phyloP scores from a whole-genome alignment of 1,140 invertebrate genomes.

The Metopolophium dirhodum region DNA sequence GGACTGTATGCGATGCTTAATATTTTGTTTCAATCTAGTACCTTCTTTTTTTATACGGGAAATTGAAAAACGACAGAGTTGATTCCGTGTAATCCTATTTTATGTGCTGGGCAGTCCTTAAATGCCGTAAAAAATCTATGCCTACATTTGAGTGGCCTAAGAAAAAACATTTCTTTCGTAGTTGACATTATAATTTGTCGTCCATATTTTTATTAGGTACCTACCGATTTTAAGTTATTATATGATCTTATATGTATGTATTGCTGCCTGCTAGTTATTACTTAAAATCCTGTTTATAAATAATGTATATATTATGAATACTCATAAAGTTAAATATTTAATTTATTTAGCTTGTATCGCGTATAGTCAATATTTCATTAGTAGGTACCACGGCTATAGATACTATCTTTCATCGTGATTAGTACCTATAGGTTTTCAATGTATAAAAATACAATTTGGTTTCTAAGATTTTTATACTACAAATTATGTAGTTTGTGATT shows the following conservation, averaged over 20 bases:
- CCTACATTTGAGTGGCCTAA: not conserved
- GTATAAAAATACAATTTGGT: not conserved
- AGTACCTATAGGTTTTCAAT: not conserved
- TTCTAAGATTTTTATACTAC: not conserved
- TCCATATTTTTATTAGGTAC: not conserved
- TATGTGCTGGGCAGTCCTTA: not conserved
- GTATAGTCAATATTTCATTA: too few species aligned
- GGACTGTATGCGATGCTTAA: not conserved
- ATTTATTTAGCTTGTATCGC: not conserved
- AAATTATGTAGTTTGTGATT: not conserved
- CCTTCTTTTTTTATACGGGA: not conserved
- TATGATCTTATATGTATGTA: not conserved
- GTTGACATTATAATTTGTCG: not conserved
- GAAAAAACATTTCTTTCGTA: not conserved
- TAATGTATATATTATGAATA: not conserved
- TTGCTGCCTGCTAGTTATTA: not conserved
- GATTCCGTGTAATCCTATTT: not conserved
- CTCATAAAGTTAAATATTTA: not conserved
- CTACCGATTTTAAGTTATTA: not conserved
- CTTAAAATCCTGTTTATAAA: not conserved
- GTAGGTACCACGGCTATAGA: too few species aligned
- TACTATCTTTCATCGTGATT: too few species aligned
- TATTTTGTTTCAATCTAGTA: not conserved
- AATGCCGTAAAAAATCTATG: not conserved
- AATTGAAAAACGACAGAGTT: not conserved